phyloP scores from a whole-genome alignment of 1,140 invertebrate genomes.

The Pogonomyrmex barbatus region DNA sequence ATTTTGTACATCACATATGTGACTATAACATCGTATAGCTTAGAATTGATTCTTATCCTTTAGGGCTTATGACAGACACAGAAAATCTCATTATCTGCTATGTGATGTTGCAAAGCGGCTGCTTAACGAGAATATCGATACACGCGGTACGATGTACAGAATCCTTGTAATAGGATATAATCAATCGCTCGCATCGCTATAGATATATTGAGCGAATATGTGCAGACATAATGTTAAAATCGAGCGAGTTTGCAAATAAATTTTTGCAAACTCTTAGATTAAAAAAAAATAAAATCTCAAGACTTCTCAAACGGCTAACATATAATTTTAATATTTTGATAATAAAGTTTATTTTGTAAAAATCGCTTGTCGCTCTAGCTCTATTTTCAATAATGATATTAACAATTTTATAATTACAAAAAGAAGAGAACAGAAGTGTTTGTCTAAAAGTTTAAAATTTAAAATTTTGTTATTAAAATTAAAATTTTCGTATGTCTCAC shows the following conservation, averaged over 20 bases:
- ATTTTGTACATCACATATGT: conserved; percentile 1
- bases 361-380: background rate
- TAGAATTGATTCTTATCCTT: conserved; percentile 51
- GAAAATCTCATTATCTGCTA: conserved; percentile 62
- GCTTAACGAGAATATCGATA: conserved; percentile 43
- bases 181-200: background rate
- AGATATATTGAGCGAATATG: conserved; percentile 36
- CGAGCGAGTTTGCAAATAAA: background rate
- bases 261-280: background rate
- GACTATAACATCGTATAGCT: background rate
- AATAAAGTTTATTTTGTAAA: background rate
- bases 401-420: background rate
- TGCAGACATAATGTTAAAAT: background rate
- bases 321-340: background rate
- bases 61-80: conserved; percentile 27
- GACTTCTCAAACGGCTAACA: background rate
- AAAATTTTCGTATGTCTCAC: background rate
- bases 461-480: conserved; percentile 4
- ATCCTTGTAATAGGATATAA: conserved; percentile 25
- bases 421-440: background rate
- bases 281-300: background rate
- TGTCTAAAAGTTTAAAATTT: background rate
- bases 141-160: conserved; percentile 52
- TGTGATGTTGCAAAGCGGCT: conserved; percentile 54
- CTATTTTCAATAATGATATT: background rate